These are phyloP conservation scores for Eristalis pertinax DNA, from an alignment of 2,888 invertebrate species.

Conservation along the genomic window DNA sequence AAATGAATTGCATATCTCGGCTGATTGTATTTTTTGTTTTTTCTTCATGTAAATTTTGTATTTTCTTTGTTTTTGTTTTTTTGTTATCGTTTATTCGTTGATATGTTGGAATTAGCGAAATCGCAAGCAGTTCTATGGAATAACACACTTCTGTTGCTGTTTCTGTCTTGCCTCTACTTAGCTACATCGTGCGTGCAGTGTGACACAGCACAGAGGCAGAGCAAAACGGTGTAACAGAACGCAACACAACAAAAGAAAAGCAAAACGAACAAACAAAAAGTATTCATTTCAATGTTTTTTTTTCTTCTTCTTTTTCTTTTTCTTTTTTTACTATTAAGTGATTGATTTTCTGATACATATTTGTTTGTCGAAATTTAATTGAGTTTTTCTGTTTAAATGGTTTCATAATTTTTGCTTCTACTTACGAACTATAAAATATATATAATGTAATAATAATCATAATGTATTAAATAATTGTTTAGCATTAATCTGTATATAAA, in stretches of 20 bases:
- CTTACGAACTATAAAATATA: constrained; percentile 70
- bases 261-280: constrained; percentile 1
- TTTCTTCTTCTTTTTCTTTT: not conserved
- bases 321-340: constrained; percentile 50
- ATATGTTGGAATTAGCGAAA: constrained; percentile 30
- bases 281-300: constrained; percentile 28
- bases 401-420: constrained; percentile 62
- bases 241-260: constrained; percentile 1
- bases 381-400: constrained; percentile 47
- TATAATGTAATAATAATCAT: constrained; percentile 48
- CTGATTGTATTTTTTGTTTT: not conserved
- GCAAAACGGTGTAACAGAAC: constrained; percentile 6
- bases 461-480: constrained; percentile 68
- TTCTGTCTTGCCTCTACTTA: not conserved
- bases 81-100: constrained; percentile 21
- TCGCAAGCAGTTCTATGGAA: constrained; percentile 17
- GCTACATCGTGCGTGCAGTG: not conserved
- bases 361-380: constrained; percentile 65
- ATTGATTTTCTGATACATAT: constrained; percentile 48
- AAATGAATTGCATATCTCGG: not conserved
- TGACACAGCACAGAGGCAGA: not conserved
- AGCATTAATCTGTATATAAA: constrained; percentile 63
- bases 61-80: not conserved
- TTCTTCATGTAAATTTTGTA: not conserved
- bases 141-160: not conserved